These are phyloP conservation scores for Trachops cirrhosus DNA, from an alignment of 2,797 vertebrate genomes.

Conservation along the genomic window DNA sequence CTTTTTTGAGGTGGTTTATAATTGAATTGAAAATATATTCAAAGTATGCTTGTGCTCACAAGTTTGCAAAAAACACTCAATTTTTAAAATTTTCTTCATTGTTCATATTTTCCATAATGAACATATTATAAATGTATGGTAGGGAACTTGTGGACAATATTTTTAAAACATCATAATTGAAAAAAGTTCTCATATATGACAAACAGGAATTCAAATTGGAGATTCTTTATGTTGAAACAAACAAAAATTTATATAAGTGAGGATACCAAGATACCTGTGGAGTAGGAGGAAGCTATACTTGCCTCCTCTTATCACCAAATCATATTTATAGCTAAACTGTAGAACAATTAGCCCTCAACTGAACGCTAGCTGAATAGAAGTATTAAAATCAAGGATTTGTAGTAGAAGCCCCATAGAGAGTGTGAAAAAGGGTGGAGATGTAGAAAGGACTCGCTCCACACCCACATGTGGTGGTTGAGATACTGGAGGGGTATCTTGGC, in stretches of 20 bases:
- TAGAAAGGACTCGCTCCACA: neutral
- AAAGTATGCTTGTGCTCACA: neutral
- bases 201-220: neutral
- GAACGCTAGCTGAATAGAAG: no score
- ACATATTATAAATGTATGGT: neutral
- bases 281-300: no score
- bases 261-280: no score
- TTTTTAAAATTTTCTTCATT: neutral
- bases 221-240: neutral
- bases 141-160: neutral
- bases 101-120: neutral
- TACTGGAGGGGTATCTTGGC: neutral
- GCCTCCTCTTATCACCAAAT: no score
- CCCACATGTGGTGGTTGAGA: neutral
- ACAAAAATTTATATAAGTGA: neutral
- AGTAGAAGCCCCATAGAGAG: no score
- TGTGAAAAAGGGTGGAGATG: neutral
- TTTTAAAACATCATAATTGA: neutral
- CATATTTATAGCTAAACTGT: no score
- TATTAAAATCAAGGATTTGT: no score
- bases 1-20: neutral
- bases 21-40: neutral
- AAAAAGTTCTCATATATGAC: neutral
- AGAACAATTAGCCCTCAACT: no score
- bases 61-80: neutral